These are phyloP conservation scores for Lasioglossum morio DNA, from an alignment of 2,888 invertebrate genomes.

Conservation along the genomic window DNA sequence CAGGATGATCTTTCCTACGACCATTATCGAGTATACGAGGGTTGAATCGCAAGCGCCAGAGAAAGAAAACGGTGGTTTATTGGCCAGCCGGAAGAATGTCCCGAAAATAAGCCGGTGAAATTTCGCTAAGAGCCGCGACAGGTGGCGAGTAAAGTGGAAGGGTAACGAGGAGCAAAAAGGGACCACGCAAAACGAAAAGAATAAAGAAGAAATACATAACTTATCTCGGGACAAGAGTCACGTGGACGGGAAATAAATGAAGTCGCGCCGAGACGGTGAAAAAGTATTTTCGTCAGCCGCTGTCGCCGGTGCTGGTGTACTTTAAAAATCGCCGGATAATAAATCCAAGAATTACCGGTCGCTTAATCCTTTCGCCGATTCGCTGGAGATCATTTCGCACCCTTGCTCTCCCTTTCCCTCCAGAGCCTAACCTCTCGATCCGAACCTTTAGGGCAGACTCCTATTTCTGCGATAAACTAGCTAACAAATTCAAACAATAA, in stretches of 20 bases:
- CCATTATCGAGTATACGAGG: neutral
- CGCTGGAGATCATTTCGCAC: slow-evolving; percentile 36
- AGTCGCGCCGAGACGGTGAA: slow-evolving; percentile 10
- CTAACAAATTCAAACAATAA: neutral
- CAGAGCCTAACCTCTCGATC: neutral
- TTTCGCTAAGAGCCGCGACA: slow-evolving; percentile 46
- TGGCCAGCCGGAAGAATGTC: slow-evolving; percentile 38
- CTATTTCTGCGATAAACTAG: neutral
- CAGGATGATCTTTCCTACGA: neutral
- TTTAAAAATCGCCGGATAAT: slow-evolving; percentile 47
- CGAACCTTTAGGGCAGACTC: neutral
- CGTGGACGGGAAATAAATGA: slow-evolving; percentile 51
- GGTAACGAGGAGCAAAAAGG: neutral
- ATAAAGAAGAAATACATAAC: slow-evolving; percentile 1
- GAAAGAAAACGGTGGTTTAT: slow-evolving; percentile 42
- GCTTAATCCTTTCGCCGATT: slow-evolving; percentile 52
- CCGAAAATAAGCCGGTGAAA: slow-evolving; percentile 42
- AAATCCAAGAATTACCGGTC: slow-evolving; percentile 50
- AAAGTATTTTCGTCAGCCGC: slow-evolving; percentile 33
- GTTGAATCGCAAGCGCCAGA: neutral
- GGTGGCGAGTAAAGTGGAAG: slow-evolving; percentile 34
- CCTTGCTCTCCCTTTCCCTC: neutral
- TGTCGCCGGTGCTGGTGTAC: slow-evolving; percentile 38
- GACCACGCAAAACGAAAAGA: neutral
- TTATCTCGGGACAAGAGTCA: slow-evolving; percentile 50